Evolutionary conservation across 2,797 vertebrate genomes (phyloP).

Genomic region (Eulemur coronatus): DNA sequence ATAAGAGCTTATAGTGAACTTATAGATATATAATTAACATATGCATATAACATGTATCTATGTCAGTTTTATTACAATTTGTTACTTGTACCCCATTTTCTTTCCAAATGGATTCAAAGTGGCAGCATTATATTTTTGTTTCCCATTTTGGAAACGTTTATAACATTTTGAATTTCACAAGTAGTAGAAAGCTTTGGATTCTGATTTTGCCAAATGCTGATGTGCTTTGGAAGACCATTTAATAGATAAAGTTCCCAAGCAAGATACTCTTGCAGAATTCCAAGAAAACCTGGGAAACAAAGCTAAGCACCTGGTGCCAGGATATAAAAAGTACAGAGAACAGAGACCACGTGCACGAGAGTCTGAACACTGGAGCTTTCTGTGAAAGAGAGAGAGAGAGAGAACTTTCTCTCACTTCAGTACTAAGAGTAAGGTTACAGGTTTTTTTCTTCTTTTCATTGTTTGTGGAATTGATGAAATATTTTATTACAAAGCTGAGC

Average conservation of each 20-base stretch:
- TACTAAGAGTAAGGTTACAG: neutral
- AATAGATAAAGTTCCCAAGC: neutral
- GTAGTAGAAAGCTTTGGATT: neutral
- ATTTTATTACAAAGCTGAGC: neutral
- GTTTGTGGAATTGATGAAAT: conserved; percentile 16
- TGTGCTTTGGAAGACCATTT: neutral
- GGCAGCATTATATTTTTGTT: neutral
- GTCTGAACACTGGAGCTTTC: neutral
- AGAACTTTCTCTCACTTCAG: neutral
- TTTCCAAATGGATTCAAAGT: conserved; percentile 1
- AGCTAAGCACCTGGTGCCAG: neutral
- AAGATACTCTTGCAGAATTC: neutral
- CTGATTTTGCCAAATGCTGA: neutral
- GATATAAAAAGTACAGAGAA: neutral
- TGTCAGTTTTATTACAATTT: neutral
- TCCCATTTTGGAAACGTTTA: neutral
- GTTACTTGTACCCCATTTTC: neutral
- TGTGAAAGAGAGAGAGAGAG: too few relatives aligned
- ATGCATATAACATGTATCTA: too few relatives aligned
- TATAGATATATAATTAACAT: neutral
- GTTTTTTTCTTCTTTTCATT: neutral
- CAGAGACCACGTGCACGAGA: neutral
- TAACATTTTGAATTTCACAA: conserved; percentile 29
- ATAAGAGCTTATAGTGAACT: neutral
- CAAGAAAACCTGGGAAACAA: neutral